Evolutionary conservation across 2,888 invertebrate species (phyloP).

Genomic region (Spodoptera exigua): DNA sequence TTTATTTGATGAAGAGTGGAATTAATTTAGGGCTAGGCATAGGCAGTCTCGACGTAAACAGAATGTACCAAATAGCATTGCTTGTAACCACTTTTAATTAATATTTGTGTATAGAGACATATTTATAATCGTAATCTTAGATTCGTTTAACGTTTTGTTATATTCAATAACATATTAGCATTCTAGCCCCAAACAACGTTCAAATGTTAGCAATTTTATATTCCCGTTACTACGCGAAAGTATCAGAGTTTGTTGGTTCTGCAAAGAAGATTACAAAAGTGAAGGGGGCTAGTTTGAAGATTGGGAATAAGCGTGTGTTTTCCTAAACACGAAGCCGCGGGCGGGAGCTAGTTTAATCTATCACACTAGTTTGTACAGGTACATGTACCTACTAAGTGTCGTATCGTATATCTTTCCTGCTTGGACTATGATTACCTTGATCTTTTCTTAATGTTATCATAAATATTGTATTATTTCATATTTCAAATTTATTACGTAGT

Average conservation of each 20-base stretch:
- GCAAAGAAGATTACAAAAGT: too few relatives aligned
- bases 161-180: neutral
- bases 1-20: slow-evolving; percentile 3
- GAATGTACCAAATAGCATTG: slow-evolving; percentile 52
- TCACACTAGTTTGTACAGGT: too few relatives aligned
- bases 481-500: slow-evolving; percentile 55
- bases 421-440: slow-evolving; percentile 86
- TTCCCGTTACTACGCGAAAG: too few relatives aligned
- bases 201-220: too few relatives aligned
- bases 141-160: neutral
- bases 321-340: too few relatives aligned
- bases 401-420: slow-evolving; percentile 48
- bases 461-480: slow-evolving; percentile 52
- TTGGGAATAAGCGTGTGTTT: too few relatives aligned
- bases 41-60: slow-evolving; percentile 27
- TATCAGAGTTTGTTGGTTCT: too few relatives aligned
- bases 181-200: too few relatives aligned
- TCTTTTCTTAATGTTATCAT: slow-evolving; percentile 77
- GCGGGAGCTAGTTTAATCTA: too few relatives aligned
- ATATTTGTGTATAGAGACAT: slow-evolving; percentile 25
- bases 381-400: slow-evolving; percentile 23
- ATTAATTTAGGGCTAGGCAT: neutral
- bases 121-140: slow-evolving; percentile 8
- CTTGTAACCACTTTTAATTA: slow-evolving; percentile 43
- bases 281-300: too few relatives aligned